These are phyloP conservation scores for Drepana falcataria DNA, from an alignment of 2,888 invertebrate species.

Conservation along the genomic window DNA sequence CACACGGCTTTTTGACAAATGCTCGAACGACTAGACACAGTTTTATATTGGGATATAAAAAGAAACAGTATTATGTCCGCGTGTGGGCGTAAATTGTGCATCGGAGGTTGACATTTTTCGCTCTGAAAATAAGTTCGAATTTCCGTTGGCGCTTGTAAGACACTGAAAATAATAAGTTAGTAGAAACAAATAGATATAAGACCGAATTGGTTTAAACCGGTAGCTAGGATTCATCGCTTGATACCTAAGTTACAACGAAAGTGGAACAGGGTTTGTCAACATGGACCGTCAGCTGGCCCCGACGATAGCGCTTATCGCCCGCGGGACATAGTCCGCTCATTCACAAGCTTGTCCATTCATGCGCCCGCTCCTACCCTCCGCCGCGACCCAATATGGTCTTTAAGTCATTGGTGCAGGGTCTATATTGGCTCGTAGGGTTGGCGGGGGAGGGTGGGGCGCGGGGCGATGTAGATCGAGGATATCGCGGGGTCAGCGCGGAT, in stretches of 20 bases:
- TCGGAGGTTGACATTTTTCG: background rate
- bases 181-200: conserved; percentile 2
- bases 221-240: conserved; percentile 42
- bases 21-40: background rate
- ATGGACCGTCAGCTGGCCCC: conserved; percentile 74
- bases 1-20: too few species aligned
- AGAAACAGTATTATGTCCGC: background rate
- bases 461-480: conserved; percentile 72
- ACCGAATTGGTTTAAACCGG: conserved; percentile 24
- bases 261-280: conserved; percentile 77
- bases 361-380: conserved; percentile 45
- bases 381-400: conserved; percentile 39
- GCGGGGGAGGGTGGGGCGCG: conserved; percentile 39
- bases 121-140: background rate
- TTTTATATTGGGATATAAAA: background rate
- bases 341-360: conserved; percentile 76
- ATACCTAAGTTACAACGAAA: conserved; percentile 65
- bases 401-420: conserved; percentile 39
- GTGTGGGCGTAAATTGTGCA: background rate
- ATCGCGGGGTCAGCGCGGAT: conserved; percentile 77
- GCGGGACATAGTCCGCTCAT: conserved; percentile 77
- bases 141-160: background rate
- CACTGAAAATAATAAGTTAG: background rate
- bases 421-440: conserved; percentile 30
- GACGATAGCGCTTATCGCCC: conserved; percentile 73